Evolutionary conservation across 92 coral and sea anemone species (phyloP), one percentile per base, ranked within the genome.

Genomic region (Umimayanthus chanpuru): DNA sequence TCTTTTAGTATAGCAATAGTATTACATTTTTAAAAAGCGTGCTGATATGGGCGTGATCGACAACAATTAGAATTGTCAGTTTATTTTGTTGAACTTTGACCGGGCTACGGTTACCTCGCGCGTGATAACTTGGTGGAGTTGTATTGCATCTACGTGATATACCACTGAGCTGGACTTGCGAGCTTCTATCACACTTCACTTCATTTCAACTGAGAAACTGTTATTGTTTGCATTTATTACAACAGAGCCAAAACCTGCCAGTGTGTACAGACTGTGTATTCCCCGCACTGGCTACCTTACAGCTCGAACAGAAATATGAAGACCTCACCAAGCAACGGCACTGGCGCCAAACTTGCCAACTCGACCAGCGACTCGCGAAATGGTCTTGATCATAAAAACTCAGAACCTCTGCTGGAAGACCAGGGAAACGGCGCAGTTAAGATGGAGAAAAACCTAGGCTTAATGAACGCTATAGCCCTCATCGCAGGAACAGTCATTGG

Each of bases 401-500:
- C 36, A 32, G 87, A 44, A 71, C 87, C 76, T 28, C 87, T 83
- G 12, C 61, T 44, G 15, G 79, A 68, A 26, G 71, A 18, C 58
- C 58, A 53, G 20, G 58, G 58, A 53, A 53, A 66, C 9, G 23
- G 25, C 49, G 53, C 87, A 39, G 88, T 36, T 43, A 79, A 79
- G 39, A 80, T 94, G 55, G 77, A 94, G 81, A 90, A 94, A 79
- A 79, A 86, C 12, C 88, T 96, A 36, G 90, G 94, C 14, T 89
- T 94, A 5, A 28, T 88, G 16, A 91, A 92, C 12, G 93, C 94
- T 0, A 86, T 96, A 15, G 87, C 91, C 23, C 86, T 94, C 55
- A 91, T 96, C 43, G 97, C 94, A 28, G 98, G 98, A 8, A 94
- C 96, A 5, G 94, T 96, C 11, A 96, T 96, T 12, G 98, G 98